Base-by-base conservation (phyloP, 2,888 invertebrate genomes). In the Seira sanloemensis region DNA sequence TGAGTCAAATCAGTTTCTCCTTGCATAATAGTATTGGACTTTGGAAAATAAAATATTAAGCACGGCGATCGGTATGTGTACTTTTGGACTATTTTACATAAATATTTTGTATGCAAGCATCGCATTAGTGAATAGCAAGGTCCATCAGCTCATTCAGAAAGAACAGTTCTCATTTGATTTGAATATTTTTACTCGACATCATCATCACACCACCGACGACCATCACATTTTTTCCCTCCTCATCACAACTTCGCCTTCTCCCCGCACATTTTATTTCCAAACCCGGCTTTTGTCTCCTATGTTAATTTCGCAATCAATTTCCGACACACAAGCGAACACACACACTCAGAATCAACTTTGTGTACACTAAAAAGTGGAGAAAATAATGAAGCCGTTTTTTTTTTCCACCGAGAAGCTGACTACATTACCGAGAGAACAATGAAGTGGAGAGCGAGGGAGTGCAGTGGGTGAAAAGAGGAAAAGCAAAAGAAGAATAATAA, bases 301-400 rank as follows among this genome's bases (percentile, higher is more conserved):
- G 87, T 86, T 87, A 87, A 87, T 87, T 87, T 87, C 87, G 84
- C 86, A 87, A 87, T 87, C 87, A 87, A 87, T 86, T 87, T 85
- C 78, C 81, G 81, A 78, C 81, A 84, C n/a, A n/a, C 77, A 87
- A 37, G 68, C 50, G 84, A 86, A 84, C 62, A 81, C 5, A n/a
- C n/a, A n/a, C n/a, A n/a, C n/a, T n/a, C n/a, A n/a, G n/a, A n/a
- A n/a, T n/a, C n/a, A n/a, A n/a, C n/a, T n/a, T n/a, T n/a, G n/a
- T 7, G 50, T n/a, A 50, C 37, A 37, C 37, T 37, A 12, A 37
- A 50, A 2, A 50, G n/a, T n/a, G 54, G 66, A 27, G 16, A 50
- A 2, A 71, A 71, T 71, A 78, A 71, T 78, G 65, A 71, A 78
- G 69, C 71, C 62, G 71, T 68, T 71, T 65, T 77, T 76, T 76